These are phyloP conservation scores for Manis pentadactyla DNA, from an alignment of 2,797 vertebrate genomes.

Conservation along the genomic window DNA sequence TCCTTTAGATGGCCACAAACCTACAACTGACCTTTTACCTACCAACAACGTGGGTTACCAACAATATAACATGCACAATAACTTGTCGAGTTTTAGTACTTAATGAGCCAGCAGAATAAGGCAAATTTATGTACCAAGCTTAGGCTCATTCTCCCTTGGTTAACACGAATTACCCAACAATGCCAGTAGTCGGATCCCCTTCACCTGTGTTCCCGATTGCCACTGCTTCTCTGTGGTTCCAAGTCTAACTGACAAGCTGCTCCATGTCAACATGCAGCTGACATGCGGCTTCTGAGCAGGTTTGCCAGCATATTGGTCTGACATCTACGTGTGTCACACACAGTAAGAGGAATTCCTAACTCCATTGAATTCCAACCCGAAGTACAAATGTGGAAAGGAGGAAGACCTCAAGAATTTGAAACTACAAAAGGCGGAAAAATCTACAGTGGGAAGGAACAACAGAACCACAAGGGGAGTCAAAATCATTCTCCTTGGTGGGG, in stretches of 20 bases:
- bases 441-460: not conserved
- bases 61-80: not conserved
- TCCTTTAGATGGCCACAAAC: not conserved
- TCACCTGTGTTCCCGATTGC: not conserved
- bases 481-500: not conserved
- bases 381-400: not conserved
- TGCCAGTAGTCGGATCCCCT: not conserved
- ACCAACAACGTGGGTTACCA: not conserved
- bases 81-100: constrained; percentile 46
- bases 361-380: not conserved
- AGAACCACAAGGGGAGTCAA: not conserved
- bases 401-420: not conserved
- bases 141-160: not conserved
- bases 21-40: constrained; percentile 39
- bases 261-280: not conserved
- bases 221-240: not conserved
- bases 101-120: constrained; percentile 33
- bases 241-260: not conserved
- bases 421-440: not conserved
- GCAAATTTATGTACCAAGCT: constrained; percentile 20
- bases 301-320: not conserved
- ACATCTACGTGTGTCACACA: not conserved
- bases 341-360: not conserved
- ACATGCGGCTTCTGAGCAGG: not conserved
- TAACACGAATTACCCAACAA: not conserved